Base-by-base conservation (phyloP, 2,888 invertebrate species). In the Psylliodes chrysocephalus region DNA sequence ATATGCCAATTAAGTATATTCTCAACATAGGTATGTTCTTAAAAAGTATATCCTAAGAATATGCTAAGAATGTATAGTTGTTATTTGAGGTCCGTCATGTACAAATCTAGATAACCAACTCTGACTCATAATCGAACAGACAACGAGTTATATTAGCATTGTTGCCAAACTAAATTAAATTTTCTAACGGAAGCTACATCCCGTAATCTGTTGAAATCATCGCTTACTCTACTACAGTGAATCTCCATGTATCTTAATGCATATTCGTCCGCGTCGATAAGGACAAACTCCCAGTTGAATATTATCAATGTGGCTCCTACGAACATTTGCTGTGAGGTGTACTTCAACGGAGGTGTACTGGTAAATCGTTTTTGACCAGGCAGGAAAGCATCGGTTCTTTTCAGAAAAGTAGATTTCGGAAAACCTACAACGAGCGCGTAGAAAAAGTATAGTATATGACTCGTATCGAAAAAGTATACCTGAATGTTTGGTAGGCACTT, bases 201-300 rank as follows among this genome's bases (percentile, higher is more conserved):
- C n/a, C n/a, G n/a, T n/a, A n/a, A n/a, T n/a, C n/a, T 44, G 19
- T 12, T 35, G 4, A 12, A 35, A 14, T 14, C 30, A 4, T n/a
- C n/a, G 30, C 46, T 73, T 77, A 93, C 94, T 86, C 93, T 87
- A 60, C 87, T 82, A 60, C 88, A 84, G 81, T 94, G 86, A 5
- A 90, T 78, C 81, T 96, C 96, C 95, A 96, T 91, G 77, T 93
- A 96, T 42, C 91, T 86, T 52, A 95, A 82, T 0, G 94, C 92
- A 77, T 93, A 96, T 76, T 93, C 91, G 79, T 97, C 96, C 1
- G 95, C 94, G 1, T 90, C 89, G 0, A 89, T 84, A 25, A 97
- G 84, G 49, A 91, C 84, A 80, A 96, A 96, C 47, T 89, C 82
- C 76, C 93, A 94, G 70, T 89, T 88, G 78, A 91, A 91, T 14